Conservation (phyloP, 2,113 vertebrate species). For the human region DNA sequence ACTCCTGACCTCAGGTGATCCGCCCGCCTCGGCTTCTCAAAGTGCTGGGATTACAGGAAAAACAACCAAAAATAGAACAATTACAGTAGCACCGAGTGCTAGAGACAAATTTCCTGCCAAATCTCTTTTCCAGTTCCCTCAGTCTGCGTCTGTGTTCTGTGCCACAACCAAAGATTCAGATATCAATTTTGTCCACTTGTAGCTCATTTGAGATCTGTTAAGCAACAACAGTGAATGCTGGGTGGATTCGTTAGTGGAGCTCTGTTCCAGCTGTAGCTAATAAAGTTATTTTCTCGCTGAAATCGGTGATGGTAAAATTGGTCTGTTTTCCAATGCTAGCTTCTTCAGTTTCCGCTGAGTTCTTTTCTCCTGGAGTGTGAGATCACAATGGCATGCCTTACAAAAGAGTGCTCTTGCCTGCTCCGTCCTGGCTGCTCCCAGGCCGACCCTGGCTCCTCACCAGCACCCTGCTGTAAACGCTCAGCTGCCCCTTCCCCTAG, state of each 20-base stretch:
- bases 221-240: background rate
- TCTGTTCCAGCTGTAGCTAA: background rate
- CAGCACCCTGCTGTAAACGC: background rate
- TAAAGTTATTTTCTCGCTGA: background rate
- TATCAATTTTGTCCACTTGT: background rate
- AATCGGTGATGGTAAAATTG: background rate
- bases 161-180: background rate
- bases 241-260: no score
- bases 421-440: background rate
- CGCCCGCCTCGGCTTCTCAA: no score
- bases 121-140: background rate
- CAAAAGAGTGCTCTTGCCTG: accelerated
- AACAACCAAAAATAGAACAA: background rate
- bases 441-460: background rate
- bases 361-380: background rate
- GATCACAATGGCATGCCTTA: background rate
- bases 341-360: background rate
- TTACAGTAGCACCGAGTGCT: background rate
- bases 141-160: background rate
- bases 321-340: background rate
- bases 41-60: background rate
- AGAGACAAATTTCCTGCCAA: background rate
- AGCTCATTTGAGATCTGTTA: background rate
- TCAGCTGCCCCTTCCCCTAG: no score
- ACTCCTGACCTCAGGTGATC: no score